phyloP scores from a whole-genome alignment of 1,140 invertebrate genomes.

The Leptopilina clavipes region DNA sequence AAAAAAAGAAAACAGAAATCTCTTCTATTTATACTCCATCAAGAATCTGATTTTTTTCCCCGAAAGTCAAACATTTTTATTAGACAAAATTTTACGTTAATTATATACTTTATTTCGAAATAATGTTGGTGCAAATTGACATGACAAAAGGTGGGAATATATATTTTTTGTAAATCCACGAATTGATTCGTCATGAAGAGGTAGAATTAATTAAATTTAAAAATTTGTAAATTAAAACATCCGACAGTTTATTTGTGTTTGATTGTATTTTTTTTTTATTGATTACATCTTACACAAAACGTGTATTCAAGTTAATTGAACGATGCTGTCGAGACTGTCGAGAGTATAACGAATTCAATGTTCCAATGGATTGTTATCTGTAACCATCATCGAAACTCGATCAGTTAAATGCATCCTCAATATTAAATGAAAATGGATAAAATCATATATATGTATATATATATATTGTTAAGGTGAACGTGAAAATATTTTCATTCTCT shows the following conservation, averaged over 20 bases:
- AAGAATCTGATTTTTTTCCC: no score
- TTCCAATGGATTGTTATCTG: slow-evolving; percentile 11
- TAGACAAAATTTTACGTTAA: no score
- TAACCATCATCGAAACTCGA: slow-evolving; percentile 19
- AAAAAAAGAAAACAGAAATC: no score
- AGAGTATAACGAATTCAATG: background rate
- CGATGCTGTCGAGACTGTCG: background rate
- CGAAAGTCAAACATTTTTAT: no score
- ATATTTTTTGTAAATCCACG: no score
- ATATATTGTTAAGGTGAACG: slow-evolving; percentile 7
- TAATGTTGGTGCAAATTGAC: no score
- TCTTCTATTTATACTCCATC: no score
- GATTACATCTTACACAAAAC: slow-evolving; percentile 15
- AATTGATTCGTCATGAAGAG: background rate
- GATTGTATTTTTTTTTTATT: background rate
- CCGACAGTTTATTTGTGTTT: background rate
- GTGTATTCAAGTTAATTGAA: slow-evolving; percentile 8
- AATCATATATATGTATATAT: background rate
- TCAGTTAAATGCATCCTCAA: slow-evolving; percentile 19
- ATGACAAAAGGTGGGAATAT: no score
- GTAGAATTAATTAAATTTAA: background rate
- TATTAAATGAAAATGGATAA: slow-evolving; percentile 9
- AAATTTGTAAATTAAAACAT: background rate
- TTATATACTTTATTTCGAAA: no score
- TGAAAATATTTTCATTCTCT: background rate